Conservation (phyloP, 2,113 vertebrate species). For the Ochotona princeps region DNA sequence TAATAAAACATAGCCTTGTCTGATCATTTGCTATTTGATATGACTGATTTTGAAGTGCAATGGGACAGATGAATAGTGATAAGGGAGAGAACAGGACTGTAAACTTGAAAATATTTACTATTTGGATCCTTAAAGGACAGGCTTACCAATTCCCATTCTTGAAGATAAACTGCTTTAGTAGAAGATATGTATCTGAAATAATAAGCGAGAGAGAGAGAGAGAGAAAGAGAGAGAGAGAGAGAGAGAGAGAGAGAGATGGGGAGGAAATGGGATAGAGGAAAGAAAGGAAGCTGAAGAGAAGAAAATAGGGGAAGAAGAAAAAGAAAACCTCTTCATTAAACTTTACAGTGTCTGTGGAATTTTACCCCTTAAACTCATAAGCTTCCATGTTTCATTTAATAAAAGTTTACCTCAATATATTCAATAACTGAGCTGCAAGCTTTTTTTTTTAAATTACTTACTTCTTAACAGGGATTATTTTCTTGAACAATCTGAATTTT, state of each 20-base stretch:
- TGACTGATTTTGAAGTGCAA: not conserved
- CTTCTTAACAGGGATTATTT: not conserved
- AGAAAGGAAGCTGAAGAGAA: no score
- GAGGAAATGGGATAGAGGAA: no score
- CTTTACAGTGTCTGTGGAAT: not conserved
- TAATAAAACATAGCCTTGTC: not conserved
- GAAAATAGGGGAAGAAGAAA: not conserved
- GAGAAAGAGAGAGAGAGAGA: no score
- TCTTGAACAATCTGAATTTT: not conserved
- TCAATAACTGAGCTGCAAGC: no score
- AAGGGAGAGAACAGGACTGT: not conserved
- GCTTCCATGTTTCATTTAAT: not conserved
- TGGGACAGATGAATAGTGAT: not conserved
- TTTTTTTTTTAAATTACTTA: not conserved
- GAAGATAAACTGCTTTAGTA: slow-evolving; percentile 14
- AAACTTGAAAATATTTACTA: not conserved
- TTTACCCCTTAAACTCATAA: not conserved
- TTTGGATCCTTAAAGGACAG: not conserved
- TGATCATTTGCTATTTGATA: not conserved
- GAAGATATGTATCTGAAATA: not conserved
- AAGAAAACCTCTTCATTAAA: not conserved
- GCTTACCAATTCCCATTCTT: not conserved
- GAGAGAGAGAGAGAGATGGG: no score
- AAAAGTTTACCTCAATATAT: not conserved
- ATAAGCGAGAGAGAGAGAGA: not conserved